Evolutionary conservation across 2,113 vertebrate genomes (phyloP), one percentile per base, ranked within the genome.

Genomic region (Brachyistius frenatus): DNA sequence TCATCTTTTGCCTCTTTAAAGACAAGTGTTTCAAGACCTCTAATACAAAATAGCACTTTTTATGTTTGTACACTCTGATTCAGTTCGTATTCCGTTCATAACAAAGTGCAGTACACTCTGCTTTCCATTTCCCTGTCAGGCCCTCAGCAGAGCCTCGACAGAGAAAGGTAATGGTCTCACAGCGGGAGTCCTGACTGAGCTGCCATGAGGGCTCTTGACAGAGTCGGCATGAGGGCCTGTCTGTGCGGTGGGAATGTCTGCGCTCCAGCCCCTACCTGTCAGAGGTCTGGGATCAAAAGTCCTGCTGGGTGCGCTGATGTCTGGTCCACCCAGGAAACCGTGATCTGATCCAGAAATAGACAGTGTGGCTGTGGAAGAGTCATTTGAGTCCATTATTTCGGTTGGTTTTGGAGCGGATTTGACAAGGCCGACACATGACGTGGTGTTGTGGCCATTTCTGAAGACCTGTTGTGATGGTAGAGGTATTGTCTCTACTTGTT

Each of bases 101-200:
- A 69, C 81, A 86, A 84, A 89, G 78, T 84, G 77, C 78, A 62
- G 39, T 49, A 16, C 39, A 7, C 7, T 36, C 50, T 5, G 6
- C 58, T 76, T 37, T 65, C 35, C 68, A 16, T 66, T 62, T 50
- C 46, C 39, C 65, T 50, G 66, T 95, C 72, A 95, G 78, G 86
- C 83, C 90, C 93, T 95, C 62, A 96, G 88, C 80, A 95, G 65
- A 44, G 93, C 93, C 86, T 95, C 93, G 31, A 91, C 53, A 73
- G 94, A 94, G 91, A 96, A 96, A 1, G 55, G 92, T 78, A 93
- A 86, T 33, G 89, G 91, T 75, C 81, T 91, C 76, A 84, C 91
- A 11, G 73, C 44, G 2, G 80, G 78, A 66, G 91, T 78, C 86
- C 92, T 93, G 58, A 58, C 68, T 41, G 90, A 87, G 86, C 70